A percentile compares a stretch with the other conserved stretches of the same genome.
Evolutionary conservation across 2,113 vertebrate species (phyloP).

Genomic region (Cottus gobio): DNA sequence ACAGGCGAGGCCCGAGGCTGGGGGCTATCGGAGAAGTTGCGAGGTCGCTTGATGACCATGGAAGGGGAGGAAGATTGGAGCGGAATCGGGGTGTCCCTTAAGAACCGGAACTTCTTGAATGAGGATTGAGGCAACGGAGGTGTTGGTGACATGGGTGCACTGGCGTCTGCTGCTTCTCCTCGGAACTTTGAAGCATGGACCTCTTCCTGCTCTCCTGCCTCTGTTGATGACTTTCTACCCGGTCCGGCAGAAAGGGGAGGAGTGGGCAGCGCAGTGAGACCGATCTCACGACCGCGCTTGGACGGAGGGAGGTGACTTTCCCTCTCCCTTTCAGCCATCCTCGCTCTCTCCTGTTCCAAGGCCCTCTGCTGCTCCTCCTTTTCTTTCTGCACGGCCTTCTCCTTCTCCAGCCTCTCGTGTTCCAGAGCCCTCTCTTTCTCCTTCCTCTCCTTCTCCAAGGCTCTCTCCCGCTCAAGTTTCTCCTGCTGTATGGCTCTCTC

Average conservation of each 20-base stretch:
- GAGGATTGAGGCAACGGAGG: conserved; percentile 71
- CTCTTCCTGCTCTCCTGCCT: conserved; percentile 59
- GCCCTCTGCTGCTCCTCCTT: conserved; percentile 42
- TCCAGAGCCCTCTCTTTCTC: conserved; percentile 43
- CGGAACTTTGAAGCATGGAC: conserved; percentile 34
- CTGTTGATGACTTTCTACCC: conserved; percentile 53
- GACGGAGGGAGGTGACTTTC: conserved; percentile 71
- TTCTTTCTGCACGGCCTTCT: conserved; percentile 24
- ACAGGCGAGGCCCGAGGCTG: conserved; percentile 41
- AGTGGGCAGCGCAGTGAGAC: conserved; percentile 63
- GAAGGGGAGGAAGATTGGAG: conserved; percentile 62
- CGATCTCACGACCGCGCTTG: conserved; percentile 70
- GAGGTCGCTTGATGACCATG: conserved; percentile 74
- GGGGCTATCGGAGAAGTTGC: conserved; percentile 77
- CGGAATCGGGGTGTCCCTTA: conserved; percentile 70
- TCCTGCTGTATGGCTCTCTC: conserved; percentile 56
- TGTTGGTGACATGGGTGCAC: conserved; percentile 50
- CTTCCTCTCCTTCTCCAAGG: conserved; percentile 36
- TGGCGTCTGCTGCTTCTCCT: conserved; percentile 57
- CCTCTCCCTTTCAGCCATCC: conserved; percentile 64
- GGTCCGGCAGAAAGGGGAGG: conserved; percentile 63
- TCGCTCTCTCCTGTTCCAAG: conserved; percentile 55
- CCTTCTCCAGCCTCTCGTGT: conserved; percentile 22
- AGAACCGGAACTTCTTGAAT: conserved; percentile 82
- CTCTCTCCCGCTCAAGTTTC: conserved; percentile 45